Evolutionary conservation across 2,797 vertebrate genomes (phyloP).

Genomic region (Gobionotothen gibberifrons): DNA sequence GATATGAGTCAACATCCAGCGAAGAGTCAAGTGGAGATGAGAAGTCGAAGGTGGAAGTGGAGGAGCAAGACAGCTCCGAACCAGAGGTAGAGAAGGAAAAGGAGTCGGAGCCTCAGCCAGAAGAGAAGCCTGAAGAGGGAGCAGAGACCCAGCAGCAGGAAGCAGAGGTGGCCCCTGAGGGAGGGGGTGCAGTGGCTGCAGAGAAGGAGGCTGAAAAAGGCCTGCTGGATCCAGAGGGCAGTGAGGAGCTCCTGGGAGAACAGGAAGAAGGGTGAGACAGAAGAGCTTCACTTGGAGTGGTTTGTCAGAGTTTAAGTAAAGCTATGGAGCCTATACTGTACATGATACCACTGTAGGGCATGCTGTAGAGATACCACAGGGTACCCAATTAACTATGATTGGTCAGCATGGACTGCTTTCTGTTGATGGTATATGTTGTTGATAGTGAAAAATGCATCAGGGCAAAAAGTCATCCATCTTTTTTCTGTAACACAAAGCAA

Average conservation of each 20-base stretch:
- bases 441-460: background rate
- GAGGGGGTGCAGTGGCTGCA: conserved; percentile 52
- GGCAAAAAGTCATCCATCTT: background rate
- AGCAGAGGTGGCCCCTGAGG: conserved; percentile 59
- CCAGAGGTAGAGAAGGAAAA: conserved; percentile 46
- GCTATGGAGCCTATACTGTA: background rate
- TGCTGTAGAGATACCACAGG: background rate
- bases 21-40: conserved; percentile 95
- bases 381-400: background rate
- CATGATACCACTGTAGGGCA: background rate
- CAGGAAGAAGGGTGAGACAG: conserved; percentile 78
- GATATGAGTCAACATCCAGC: conserved; percentile 96
- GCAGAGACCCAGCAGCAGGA: conserved; percentile 50
- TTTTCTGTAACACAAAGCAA: conserved; percentile 1
- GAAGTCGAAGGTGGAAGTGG: conserved; percentile 78
- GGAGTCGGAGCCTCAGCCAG: conserved; percentile 33
- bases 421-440: background rate
- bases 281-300: background rate
- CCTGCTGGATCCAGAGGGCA: conserved; percentile 59
- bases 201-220: conserved; percentile 63
- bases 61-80: conserved; percentile 76
- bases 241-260: conserved; percentile 74
- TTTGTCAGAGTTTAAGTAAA: background rate
- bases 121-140: conserved; percentile 40
- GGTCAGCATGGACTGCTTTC: background rate